phyloP scores from a whole-genome alignment of 2,113 vertebrate species.

The Catharus fuscescens region DNA sequence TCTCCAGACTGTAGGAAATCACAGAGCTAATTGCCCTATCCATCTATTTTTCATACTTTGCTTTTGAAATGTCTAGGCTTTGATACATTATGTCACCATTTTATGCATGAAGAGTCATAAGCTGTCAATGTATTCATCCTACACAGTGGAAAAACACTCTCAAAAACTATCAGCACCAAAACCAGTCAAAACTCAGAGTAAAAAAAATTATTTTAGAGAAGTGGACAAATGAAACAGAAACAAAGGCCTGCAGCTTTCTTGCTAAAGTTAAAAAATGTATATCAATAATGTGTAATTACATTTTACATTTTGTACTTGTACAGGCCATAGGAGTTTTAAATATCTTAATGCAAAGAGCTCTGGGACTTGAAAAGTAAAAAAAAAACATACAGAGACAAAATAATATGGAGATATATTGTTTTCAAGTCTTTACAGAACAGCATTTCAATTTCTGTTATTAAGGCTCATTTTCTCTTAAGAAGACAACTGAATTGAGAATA shows the following conservation, averaged over 20 bases:
- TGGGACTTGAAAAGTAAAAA: neutral
- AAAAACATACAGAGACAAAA: neutral
- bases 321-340: neutral
- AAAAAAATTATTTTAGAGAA: neutral
- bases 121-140: neutral
- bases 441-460: slow-evolving; percentile 2
- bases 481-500: slow-evolving; percentile 1
- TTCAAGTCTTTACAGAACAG: neutral
- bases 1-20: neutral
- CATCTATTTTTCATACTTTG: neutral
- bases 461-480: neutral
- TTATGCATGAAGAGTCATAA: slow-evolving; percentile 26
- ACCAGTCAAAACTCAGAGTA: neutral
- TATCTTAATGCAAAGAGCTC: neutral
- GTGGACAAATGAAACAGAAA: neutral
- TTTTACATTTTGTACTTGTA: neutral
- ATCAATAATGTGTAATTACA: neutral
- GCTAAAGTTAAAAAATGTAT: neutral
- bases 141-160: neutral
- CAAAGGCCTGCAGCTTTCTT: neutral
- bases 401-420: neutral
- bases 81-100: slow-evolving; percentile 20
- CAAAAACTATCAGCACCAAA: neutral
- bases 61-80: slow-evolving; percentile 16
- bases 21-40: neutral